Base-by-base conservation (phyloP, 2,888 invertebrate genomes). In the Drosophila putrida region DNA sequence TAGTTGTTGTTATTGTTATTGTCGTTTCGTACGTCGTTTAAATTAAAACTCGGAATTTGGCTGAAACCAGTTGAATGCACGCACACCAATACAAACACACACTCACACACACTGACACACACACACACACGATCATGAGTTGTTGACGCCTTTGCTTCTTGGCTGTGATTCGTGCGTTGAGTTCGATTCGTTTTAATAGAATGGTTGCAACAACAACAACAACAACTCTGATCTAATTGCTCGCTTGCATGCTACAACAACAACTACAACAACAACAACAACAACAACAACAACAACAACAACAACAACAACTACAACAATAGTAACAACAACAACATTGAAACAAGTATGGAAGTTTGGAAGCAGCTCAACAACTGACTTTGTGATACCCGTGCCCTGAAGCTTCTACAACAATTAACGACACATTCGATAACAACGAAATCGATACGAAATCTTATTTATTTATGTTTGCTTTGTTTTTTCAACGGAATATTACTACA, bases 31-130 rank as follows among this genome's bases (percentile, higher is more conserved):
- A 66, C 54, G 78, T 80, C 77, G 80, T 66, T 82, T 82, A 82
- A 86, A 86, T 84, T 82, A 86, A 83, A 83, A 70, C 80, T 80
- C 82, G 80, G 81, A 86, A 86, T 85, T 86, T 82, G 84, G 85
- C 84, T 80, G 74, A 86, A 86, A 86, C 85, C 85, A 86, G 85
- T 86, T 85, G 69, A 78, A 35, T 82, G 76, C 80, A 85, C 82
- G 78, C 83, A 78, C 71, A 71, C 28, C 6, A 31, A 6, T 31
- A 6, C 6, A 6, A 73, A 63, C 60, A 35, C 44, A 31, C 41
- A 46, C 41, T 51, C 51, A 51, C 15, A 66, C n/a, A 54, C 44
- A 55, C 46, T 61, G 33, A 51, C 25, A 44, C 66, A 28, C 25
- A 54, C 38, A 47, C 13, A 13, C n/a, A 6, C 13, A 13, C 20